Conservation (phyloP, 2,797 vertebrate genomes). For the Lindbergichthys nudifrons region DNA sequence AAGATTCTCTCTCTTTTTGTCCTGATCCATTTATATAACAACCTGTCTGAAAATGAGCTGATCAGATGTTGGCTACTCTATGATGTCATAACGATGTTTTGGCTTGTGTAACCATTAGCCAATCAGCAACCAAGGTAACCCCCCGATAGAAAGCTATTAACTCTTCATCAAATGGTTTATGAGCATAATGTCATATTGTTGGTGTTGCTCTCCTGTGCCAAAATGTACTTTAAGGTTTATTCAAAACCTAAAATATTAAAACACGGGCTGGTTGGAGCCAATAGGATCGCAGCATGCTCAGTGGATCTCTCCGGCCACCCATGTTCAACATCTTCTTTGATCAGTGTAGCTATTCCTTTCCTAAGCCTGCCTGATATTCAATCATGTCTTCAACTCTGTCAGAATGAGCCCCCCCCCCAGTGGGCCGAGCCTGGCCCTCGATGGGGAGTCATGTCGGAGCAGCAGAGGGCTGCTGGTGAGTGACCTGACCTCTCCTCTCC, state of each 20-base stretch:
- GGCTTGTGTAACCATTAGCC: no score
- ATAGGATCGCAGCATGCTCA: conserved; percentile 16
- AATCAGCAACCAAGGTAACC: no score
- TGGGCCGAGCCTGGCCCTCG: conserved; percentile 70
- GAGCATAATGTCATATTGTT: not conserved
- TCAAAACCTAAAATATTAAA: not conserved
- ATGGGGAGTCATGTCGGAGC: conserved; percentile 80
- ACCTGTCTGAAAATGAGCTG: no score
- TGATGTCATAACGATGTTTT: no score
- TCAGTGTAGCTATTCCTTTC: conserved; percentile 50
- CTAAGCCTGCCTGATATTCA: conserved; percentile 51
- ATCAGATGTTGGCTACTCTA: no score
- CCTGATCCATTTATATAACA: no score
- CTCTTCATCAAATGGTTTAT: not conserved
- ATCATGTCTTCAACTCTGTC: conserved; percentile 66
- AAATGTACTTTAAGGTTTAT: not conserved
- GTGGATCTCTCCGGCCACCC: conserved; percentile 59
- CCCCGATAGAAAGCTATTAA: not conserved
- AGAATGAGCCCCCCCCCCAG: conserved; percentile 49
- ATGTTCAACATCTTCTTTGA: conserved; percentile 54
- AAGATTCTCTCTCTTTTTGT: no score
- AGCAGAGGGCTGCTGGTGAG: conserved; percentile 76
- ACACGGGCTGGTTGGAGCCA: not conserved
- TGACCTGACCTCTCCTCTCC: conserved; percentile 82
- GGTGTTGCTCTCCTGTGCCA: not conserved